Evolutionary conservation across 1,140 invertebrate species (phyloP), one percentile per base, ranked within the genome.

Genomic region (Drosophila kikkawai): DNA sequence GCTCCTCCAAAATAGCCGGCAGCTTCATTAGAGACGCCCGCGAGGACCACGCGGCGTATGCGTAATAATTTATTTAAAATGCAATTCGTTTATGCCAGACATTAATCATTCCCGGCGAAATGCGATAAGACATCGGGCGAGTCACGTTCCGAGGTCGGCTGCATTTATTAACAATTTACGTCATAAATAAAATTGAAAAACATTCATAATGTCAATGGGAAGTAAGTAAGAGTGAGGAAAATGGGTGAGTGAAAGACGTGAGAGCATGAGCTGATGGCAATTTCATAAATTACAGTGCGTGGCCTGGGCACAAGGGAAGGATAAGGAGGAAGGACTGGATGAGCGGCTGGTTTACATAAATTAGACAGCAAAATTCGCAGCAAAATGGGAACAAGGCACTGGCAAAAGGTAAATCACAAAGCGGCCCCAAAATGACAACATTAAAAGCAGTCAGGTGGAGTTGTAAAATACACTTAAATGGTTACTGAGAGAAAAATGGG

Each of bases 161-260:
- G 83, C 80, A 88, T 88, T 87, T 87, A 87, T 90, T 88, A 88
- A 87, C 77, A 88, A 88, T 88, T 87, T 84, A 51, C 76, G 84
- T 88, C 84, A 83, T 83, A 87, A 88, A 84, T 81, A 87, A 87
- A 87, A 87, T 87, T 87, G 77, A 88, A 87, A 88, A 88, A 63
- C 85, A 87, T 88, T 87, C 80, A 87, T 88, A 80, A 87, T 86
- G 79, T 82, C 74, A 86, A 82, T 75, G 78, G 45, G 44, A 36
- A 39, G 37, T n/a, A 36, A 39, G 37, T n/a, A 11, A 22, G 41
- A 34, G 17, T 29, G 51, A 59, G 51, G 19, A 56, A 81, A 68
- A 70, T 69, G n/a, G n/a, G 44, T 29, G 75, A 77, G 75, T 68
- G 70, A 75, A 57, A 44, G 64, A 78, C 73, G 73, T 76, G 75